Evolutionary conservation across 2,888 invertebrate genomes (phyloP), one percentile per base, ranked within the genome.

Genomic region (Scrobipalpa costella): DNA sequence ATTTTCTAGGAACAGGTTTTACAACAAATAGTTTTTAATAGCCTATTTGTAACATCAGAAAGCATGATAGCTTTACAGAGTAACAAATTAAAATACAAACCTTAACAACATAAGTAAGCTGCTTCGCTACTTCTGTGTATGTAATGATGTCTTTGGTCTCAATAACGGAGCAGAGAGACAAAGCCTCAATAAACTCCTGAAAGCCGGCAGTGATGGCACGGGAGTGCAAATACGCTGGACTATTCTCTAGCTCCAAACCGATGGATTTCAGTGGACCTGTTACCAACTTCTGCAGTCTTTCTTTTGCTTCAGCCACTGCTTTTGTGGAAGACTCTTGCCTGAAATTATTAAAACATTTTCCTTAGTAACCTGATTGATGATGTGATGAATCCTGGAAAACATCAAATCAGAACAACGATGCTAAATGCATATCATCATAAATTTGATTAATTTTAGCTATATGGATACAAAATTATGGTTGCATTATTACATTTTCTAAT

Each of bases 161-260:
- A 69, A 97, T 85, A 72, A 95, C 95, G 64, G 95, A 94, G 76
- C 94, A 95, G 70, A 97, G 95, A 6, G 96, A 95, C 58, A 94
- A 89, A 0, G 98, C 98, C 86, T 98, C 98, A 62, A 97, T 93
- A 73, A 95, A 98, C 84, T 98, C 98, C 79, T 98, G 96, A 64
- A 91, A 84, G 3, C 90, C 92, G 27, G 85, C 85, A 2, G 90
- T 88, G 0, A 90, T 81, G 0, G 90, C 90, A 27, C 84, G 73
- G 0, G 79, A 76, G 64, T 88, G 88, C 34, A 88, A 71, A 65
- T 85, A 95, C 0, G 93, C 92, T 76, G 97, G 97, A 69, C 94
- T 93, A 61, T 93, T 92, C 36, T 94, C 91, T 21, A 98, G 80
- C 81, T 98, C 97, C 9, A 90, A 72, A 0, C 97, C 97, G 66